A percentile compares a stretch with the other conserved stretches of the same genome.
phyloP scores from a whole-genome alignment of 1,140 invertebrate genomes.

The Spodoptera litura region DNA sequence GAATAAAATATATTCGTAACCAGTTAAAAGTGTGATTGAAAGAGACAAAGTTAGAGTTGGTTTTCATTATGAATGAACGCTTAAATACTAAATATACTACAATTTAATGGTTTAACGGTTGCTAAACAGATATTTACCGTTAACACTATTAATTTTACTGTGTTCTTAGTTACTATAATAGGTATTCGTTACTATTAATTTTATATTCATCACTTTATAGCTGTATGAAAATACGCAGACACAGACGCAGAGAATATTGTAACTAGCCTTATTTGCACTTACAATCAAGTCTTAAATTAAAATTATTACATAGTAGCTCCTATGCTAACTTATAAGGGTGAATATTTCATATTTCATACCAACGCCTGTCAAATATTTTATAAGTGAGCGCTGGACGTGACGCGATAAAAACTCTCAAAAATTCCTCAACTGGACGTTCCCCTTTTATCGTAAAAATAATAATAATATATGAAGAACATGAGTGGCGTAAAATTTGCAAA shows the following conservation, averaged over 20 bases:
- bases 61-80: not conserved
- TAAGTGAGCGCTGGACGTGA: not conserved
- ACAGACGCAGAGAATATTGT: too few species aligned
- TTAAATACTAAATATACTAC: not conserved
- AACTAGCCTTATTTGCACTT: too few species aligned
- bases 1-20: too few species aligned
- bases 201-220: too few species aligned
- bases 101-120: slow-evolving; percentile 10
- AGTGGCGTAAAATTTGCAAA: slow-evolving; percentile 26
- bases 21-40: too few species aligned
- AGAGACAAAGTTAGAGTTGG: not conserved
- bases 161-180: too few species aligned
- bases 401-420: slow-evolving; percentile 4
- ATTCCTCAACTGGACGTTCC: not conserved
- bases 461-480: not conserved
- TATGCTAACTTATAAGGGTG: too few species aligned
- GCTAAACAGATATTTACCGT: not conserved
- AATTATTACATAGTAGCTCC: too few species aligned
- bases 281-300: too few species aligned
- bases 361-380: slow-evolving; percentile 6
- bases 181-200: too few species aligned
- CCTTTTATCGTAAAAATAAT: not conserved
- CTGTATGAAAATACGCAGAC: too few species aligned
- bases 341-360: slow-evolving; percentile 18
- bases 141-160: too few species aligned